phyloP scores from a whole-genome alignment of 37 sponge, comb jelly and placozoan genomes.

The Lycopodina hypogea region DNA sequence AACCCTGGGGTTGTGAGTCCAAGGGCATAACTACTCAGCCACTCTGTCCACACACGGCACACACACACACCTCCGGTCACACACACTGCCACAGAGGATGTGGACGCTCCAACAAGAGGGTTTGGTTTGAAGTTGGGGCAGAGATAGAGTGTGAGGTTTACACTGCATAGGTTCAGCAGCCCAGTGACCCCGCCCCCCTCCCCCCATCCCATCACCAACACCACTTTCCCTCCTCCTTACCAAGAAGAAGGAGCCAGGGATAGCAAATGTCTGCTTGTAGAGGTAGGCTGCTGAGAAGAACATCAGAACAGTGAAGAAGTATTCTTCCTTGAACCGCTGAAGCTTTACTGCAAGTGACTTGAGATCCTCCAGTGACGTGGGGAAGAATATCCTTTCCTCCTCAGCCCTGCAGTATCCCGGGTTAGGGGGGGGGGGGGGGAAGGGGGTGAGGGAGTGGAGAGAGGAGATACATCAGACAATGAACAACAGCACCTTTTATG shows the following conservation, averaged over 20 bases:
- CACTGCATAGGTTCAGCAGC: no score
- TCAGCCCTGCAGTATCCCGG: background rate
- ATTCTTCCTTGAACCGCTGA: constrained; percentile 35
- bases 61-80: no score
- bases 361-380: constrained; percentile 55
- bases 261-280: constrained; percentile 85
- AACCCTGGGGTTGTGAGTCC: no score
- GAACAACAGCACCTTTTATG: background rate
- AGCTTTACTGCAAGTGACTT: constrained; percentile 36
- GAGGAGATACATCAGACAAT: background rate
- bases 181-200: no score
- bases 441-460: background rate
- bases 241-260: constrained; percentile 84
- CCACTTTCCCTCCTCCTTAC: constrained; percentile 28
- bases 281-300: constrained; percentile 70
- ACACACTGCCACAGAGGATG: no score
- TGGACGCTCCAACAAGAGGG: no score
- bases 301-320: constrained; percentile 29
- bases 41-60: no score
- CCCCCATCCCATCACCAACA: no score
- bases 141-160: background rate
- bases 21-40: no score
- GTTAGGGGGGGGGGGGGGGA: background rate
- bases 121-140: no score
- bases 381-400: constrained; percentile 26